Conservation (phyloP, 2,888 invertebrate genomes). For the Melanchra persicariae region DNA sequence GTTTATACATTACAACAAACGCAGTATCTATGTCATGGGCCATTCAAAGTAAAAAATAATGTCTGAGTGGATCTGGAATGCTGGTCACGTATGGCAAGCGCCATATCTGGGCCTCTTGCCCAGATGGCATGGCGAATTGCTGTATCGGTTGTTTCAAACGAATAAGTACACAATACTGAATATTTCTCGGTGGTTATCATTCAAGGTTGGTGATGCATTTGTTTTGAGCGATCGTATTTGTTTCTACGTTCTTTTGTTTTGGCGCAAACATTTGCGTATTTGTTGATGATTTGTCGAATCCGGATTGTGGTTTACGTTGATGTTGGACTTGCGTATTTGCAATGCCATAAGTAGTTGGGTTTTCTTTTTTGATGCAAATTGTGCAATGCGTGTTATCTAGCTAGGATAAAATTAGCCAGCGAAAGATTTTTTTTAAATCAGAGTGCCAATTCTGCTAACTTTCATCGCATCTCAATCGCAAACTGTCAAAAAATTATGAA, state of each 20-base stretch:
- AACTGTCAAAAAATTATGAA: no score
- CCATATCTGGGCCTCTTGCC: constrained; percentile 44
- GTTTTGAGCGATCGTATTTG: constrained; percentile 29
- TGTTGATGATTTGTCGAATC: constrained; percentile 3
- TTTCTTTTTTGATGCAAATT: neutral
- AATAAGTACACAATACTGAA: constrained; percentile 51
- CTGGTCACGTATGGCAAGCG: constrained; percentile 54
- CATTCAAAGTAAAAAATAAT: constrained; percentile 40
- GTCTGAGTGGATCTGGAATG: constrained; percentile 30
- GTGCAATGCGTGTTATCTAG: neutral
- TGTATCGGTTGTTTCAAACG: constrained; percentile 50
- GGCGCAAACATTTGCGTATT: neutral
- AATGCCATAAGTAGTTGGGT: neutral
- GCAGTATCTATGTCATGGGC: constrained; percentile 52
- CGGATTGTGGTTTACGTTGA: constrained; percentile 4
- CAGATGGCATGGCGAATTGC: constrained; percentile 58
- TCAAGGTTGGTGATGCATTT: constrained; percentile 45
- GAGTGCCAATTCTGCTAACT: no score
- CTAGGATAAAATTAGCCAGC: no score
- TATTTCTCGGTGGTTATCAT: constrained; percentile 32
- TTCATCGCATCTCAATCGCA: no score
- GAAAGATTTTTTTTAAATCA: no score
- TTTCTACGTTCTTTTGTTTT: constrained; percentile 19
- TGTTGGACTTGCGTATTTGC: neutral
- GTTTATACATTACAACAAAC: constrained; percentile 19